Evolutionary conservation across 2,888 invertebrate species (phyloP), one percentile per base, ranked within the genome.

Genomic region (Heteropelma amictum): DNA sequence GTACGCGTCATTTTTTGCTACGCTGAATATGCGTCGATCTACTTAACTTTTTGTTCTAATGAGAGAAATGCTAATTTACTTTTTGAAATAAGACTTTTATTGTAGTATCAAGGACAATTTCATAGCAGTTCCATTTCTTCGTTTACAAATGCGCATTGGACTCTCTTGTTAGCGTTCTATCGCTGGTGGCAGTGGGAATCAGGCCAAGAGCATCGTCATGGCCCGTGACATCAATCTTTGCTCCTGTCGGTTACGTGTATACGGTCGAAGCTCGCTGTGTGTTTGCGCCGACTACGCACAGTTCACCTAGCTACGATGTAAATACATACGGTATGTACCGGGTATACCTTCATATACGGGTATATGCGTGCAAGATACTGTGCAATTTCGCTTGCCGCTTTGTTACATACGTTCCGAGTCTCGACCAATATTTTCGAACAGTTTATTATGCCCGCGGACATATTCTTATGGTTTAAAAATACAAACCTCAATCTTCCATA

Each of bases 201-300:
- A 86, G 87, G 87, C 85, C 87, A 86, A 87, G 87, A 87, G 82
- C 87, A 81, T 81, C 79, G 79, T 79, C 81, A 77, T 28, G 71
- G 81, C 81, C 82, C 82, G 83, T 83, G 86, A 85, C 86, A 86
- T 84, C 82, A 83, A 86, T 86, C 83, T 83, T 82, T 64, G 77
- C 80, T 78, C 74, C 80, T 80, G 80, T 73, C 70, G 76, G 64
- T 76, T 68, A 76, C 75, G 73, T 72, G 65, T 63, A 71, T 72
- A 76, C 69, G 63, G 30, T 14, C 42, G 23, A 4, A 14, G 23
- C 45, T 54, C 30, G 7, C 19, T 38, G 33, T 30, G 45, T 26
- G 51, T 51, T 35, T 53, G 6, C 30, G 26, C 40, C 30, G 28
- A 49, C 64, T 63, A 73, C 49, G 73, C 67, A 67, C 54, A 65